phyloP scores from a whole-genome alignment of 2,113 vertebrate genomes.

The Rhynchopsitta pachyrhyncha region DNA sequence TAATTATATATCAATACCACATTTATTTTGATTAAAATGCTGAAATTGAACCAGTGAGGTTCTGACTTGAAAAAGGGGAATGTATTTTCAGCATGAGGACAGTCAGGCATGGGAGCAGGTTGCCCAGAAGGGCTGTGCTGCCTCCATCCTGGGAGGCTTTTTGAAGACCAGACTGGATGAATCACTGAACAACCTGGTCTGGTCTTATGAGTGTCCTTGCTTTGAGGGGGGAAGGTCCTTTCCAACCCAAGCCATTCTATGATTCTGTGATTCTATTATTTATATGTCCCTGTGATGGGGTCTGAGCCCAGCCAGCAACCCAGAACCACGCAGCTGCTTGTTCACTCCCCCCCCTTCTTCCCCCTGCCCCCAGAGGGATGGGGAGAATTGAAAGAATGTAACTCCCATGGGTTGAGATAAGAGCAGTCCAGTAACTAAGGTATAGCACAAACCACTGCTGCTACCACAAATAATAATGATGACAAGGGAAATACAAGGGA shows the following conservation, averaged over 20 bases:
- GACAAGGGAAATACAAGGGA: no score
- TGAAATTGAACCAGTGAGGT: neutral
- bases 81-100: neutral
- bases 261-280: neutral
- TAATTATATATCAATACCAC: neutral
- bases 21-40: neutral
- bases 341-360: no score
- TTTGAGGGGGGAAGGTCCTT: neutral
- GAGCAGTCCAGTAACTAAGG: no score
- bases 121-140: neutral
- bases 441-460: no score
- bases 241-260: neutral
- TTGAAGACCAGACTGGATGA: neutral
- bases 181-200: neutral
- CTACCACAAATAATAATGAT: no score
- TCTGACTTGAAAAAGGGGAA: neutral
- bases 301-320: no score
- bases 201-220: neutral
- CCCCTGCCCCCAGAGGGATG: no score
- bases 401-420: no score
- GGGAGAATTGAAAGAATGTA: no score
- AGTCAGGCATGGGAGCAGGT: neutral
- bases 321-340: no score
- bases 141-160: neutral
- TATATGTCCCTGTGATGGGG: neutral